Evolutionary conservation across 2,797 vertebrate genomes (phyloP).

Genomic region (Margarornis squamiger): DNA sequence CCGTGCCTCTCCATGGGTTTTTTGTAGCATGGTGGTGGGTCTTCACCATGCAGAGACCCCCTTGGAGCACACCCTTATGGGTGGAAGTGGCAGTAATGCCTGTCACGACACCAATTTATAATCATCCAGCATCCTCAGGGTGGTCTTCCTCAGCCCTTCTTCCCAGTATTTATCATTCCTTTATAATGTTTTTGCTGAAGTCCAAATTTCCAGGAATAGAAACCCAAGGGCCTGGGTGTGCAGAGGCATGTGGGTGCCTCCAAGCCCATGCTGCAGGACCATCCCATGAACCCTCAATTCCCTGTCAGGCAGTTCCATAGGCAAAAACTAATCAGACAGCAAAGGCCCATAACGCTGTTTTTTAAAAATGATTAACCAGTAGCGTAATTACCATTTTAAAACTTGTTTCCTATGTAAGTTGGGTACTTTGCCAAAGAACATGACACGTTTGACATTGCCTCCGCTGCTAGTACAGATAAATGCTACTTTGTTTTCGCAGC

Average conservation of each 20-base stretch:
- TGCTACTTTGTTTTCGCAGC: slow-evolving; percentile 25
- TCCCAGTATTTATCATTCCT: background rate
- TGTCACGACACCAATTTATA: background rate
- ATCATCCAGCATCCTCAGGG: background rate
- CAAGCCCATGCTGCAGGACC: background rate
- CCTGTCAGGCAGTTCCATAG: background rate
- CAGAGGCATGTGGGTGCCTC: background rate
- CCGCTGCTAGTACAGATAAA: background rate
- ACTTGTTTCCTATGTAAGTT: background rate
- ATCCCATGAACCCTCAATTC: background rate
- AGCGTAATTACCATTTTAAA: slow-evolving; percentile 34
- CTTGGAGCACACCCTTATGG: background rate
- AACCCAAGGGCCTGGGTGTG: background rate
- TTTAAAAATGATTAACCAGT: slow-evolving; percentile 50
- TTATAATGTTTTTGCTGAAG: background rate
- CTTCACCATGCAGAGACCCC: background rate
- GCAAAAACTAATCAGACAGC: background rate
- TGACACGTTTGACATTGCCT: slow-evolving; percentile 43
- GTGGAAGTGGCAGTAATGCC: accelerated
- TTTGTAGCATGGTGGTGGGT: background rate
- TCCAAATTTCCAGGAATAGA: background rate
- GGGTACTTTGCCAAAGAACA: slow-evolving; percentile 47
- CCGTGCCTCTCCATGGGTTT: accelerated
- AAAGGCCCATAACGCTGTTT: background rate
- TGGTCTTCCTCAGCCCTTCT: background rate